These are phyloP conservation scores for Myopa tessellatipennis DNA, from an alignment of 2,888 invertebrate species.

Conservation along the genomic window DNA sequence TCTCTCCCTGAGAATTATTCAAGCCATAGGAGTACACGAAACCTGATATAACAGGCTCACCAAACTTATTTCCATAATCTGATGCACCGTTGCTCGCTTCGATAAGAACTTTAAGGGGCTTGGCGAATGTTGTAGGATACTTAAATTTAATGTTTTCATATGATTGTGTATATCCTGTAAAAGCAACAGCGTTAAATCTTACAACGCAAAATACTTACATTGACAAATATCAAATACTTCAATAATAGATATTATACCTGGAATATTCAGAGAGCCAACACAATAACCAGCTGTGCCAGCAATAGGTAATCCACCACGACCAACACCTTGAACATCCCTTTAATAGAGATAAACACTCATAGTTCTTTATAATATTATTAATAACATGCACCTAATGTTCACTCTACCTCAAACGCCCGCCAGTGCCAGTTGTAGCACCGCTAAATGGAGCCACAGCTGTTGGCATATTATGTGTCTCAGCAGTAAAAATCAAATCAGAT, in stretches of 20 bases:
- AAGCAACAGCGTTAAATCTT: background rate
- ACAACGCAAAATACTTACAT: slow-evolving; percentile 29
- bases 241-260: slow-evolving; percentile 71
- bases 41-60: slow-evolving; percentile 92
- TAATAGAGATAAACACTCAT: slow-evolving; percentile 7
- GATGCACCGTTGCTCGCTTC: slow-evolving; percentile 98
- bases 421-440: slow-evolving; percentile 98
- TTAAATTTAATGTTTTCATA: slow-evolving; percentile 83
- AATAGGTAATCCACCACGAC: slow-evolving; percentile 91
- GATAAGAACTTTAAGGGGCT: slow-evolving; percentile 88
- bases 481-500: slow-evolving; percentile 95
- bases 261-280: slow-evolving; percentile 91
- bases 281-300: slow-evolving; percentile 98
- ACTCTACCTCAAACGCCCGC: slow-evolving; percentile 80
- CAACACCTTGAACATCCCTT: slow-evolving; percentile 94
- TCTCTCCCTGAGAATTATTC: slow-evolving; percentile 73
- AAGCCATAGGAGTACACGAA: slow-evolving; percentile 93
- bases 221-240: slow-evolving; percentile 2
- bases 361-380: background rate
- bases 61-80: slow-evolving; percentile 99
- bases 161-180: slow-evolving; percentile 80
- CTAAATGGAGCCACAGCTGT: slow-evolving; percentile 98
- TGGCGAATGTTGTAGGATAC: slow-evolving; percentile 92
- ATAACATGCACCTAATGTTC: background rate
- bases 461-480: slow-evolving; percentile 99